Percentiles rank a stretch among this genome's conserved stretches.
These are phyloP conservation scores for Rhizoglyphus robini DNA, from an alignment of 1,140 invertebrate genomes.

Conservation along the genomic window DNA sequence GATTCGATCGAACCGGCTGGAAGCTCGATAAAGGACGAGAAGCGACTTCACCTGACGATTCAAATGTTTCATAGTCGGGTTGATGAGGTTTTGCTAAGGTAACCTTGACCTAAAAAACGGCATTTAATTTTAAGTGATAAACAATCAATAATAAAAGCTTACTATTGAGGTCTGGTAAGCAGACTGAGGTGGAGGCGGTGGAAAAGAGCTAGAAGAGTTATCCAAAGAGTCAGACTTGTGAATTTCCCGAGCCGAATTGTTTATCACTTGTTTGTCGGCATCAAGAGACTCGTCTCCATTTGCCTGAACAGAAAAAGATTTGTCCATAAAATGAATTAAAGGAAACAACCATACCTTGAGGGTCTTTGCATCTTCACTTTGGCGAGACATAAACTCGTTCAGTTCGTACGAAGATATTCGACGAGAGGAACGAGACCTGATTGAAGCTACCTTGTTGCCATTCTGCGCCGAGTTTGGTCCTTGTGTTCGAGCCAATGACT, in stretches of 20 bases:
- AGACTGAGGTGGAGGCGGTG: conserved; percentile 49
- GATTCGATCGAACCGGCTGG: conserved; percentile 9
- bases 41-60: too few relatives aligned
- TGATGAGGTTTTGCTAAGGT: conserved; percentile 13
- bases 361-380: conserved; percentile 36
- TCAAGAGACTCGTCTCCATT: conserved; percentile 54
- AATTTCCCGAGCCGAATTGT: conserved; percentile 17
- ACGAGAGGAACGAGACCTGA: conserved; percentile 63
- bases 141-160: neutral
- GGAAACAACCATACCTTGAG: neutral
- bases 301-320: conserved; percentile 24
- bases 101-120: neutral
- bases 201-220: conserved; percentile 41
- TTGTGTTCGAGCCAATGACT: neutral
- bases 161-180: conserved; percentile 5
- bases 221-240: neutral
- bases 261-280: conserved; percentile 10
- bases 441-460: conserved; percentile 57
- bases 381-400: conserved; percentile 73
- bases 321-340: neutral
- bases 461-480: conserved; percentile 3
- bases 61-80: too few relatives aligned
- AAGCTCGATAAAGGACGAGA: conserved; percentile 21
- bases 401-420: conserved; percentile 74
- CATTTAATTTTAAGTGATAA: too few relatives aligned